Base-by-base conservation (phyloP, 2,888 invertebrate species). In the Scelioninae gen. 1 region DNA sequence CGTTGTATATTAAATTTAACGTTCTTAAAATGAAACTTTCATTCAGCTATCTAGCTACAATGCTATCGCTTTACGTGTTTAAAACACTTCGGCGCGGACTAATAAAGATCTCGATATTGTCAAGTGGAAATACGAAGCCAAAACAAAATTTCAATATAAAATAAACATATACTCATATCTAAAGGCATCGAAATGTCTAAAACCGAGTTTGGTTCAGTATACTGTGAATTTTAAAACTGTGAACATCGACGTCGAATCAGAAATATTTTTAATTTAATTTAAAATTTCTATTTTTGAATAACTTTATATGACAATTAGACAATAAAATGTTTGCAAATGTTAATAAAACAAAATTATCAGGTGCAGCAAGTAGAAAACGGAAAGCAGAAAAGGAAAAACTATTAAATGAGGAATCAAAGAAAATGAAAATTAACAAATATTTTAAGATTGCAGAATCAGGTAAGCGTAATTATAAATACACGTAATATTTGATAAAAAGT, bases 361-460 rank as follows among this genome's bases (percentile, higher is more conserved):
- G 38, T 38, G 38, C 38, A 38, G 38, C 38, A 10, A 38, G 10
- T 9, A 38, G 38, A 38, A 38, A 38, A 38, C 38, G 8, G 38
- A 38, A 38, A 38, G 8, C 38, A 38, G 23, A 23, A 23, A 23
- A 23, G 23, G 23, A 23, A 23, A 23, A 23, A 23, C 23, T 23
- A 23, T 23, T 38, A 38, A 38, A 38, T 38, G 38, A 38, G 10
- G 38, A 38, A 10, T 9, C 38, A 5, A 38, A 38, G 49, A 23
- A 15, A 49, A 49, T 49, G 49, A 23, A 49, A n/a, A 49, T 23
- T 49, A 49, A 49, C 11, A 49, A 49, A 16, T 49, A 49, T 49
- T 49, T 49, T 49, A 49, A 23, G 16, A 23, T 23, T 16, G 49
- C 23, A 16, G 49, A 49, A 49, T 49, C 49, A 49, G 49, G 49